These are phyloP conservation scores for Brienomyrus brachyistius DNA, from an alignment of 2,113 vertebrate species.

Conservation along the genomic window DNA sequence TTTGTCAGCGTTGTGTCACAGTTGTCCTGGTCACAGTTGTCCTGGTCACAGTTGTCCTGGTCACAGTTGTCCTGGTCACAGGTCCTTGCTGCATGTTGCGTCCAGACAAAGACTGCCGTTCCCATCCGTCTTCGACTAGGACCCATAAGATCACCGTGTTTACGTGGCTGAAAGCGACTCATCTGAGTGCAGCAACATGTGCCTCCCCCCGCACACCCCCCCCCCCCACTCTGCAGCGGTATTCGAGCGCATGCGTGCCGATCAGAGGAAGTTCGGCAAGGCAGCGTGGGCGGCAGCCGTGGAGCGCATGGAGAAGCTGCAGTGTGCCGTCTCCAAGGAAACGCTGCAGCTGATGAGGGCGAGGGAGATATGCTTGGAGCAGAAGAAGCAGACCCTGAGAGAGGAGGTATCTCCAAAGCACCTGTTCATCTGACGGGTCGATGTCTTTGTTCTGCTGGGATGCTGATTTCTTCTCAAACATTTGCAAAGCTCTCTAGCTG, in stretches of 20 bases:
- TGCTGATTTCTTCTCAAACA: background rate
- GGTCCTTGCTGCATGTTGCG: background rate
- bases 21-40: background rate
- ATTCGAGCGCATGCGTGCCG: conserved; percentile 84
- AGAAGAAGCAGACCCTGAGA: conserved; percentile 83
- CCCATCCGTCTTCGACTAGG: background rate
- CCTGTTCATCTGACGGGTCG: background rate
- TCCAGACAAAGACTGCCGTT: background rate
- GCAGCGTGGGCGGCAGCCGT: conserved; percentile 84
- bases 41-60: too few species aligned
- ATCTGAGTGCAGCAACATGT: background rate
- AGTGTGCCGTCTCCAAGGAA: conserved; percentile 87
- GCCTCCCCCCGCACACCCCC: background rate
- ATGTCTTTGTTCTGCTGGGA: background rate
- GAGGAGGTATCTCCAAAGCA: conserved; percentile 71
- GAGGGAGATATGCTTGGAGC: conserved; percentile 93
- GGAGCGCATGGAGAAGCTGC: conserved; percentile 89
- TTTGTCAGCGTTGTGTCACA: background rate
- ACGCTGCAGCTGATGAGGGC: conserved; percentile 95
- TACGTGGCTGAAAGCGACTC: background rate
- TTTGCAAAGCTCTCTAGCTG: background rate
- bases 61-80: background rate
- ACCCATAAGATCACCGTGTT: background rate
- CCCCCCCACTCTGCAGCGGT: conserved; percentile 60
- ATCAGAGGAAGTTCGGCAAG: conserved; percentile 93